These are phyloP conservation scores for Hecatera dysodea DNA, from an alignment of 2,888 invertebrate genomes.

Conservation along the genomic window DNA sequence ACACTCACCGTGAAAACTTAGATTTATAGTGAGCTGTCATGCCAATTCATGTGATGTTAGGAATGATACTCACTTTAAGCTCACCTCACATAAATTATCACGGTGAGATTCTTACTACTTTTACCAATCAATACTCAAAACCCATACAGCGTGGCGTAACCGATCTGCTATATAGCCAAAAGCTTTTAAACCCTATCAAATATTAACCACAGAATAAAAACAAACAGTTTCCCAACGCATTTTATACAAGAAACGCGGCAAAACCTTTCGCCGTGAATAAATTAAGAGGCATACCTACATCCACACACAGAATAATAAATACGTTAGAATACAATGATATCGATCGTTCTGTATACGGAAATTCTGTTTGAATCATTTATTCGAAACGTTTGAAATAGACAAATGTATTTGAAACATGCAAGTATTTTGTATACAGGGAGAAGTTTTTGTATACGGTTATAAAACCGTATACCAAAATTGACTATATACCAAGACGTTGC, in stretches of 20 bases:
- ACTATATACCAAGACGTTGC: no score
- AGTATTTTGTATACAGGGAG: no score
- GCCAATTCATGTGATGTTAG: no score
- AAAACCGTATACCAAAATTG: no score
- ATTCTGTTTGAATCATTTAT: slow-evolving; percentile 37
- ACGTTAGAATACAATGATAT: slow-evolving; percentile 15
- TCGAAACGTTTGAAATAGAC: slow-evolving; percentile 11
- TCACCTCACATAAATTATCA: no score
- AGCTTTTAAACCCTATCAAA: neutral
- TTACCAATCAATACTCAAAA: neutral
- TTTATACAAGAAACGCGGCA: slow-evolving; percentile 5
- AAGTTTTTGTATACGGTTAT: no score
- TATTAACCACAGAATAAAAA: slow-evolving; percentile 18
- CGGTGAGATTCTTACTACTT: neutral
- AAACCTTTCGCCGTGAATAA: slow-evolving; percentile 47
- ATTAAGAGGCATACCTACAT: slow-evolving; percentile 28
- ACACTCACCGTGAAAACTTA: no score
- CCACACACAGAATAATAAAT: neutral
- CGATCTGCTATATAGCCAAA: neutral
- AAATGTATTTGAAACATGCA: neutral
- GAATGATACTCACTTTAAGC: no score
- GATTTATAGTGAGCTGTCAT: no score
- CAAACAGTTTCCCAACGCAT: slow-evolving; percentile 6
- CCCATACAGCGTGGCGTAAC: neutral
- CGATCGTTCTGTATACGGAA: slow-evolving; percentile 28